Evolutionary conservation across 2,797 vertebrate species (phyloP), one percentile per base, ranked within the genome.

Genomic region (Muscicapa comitata): DNA sequence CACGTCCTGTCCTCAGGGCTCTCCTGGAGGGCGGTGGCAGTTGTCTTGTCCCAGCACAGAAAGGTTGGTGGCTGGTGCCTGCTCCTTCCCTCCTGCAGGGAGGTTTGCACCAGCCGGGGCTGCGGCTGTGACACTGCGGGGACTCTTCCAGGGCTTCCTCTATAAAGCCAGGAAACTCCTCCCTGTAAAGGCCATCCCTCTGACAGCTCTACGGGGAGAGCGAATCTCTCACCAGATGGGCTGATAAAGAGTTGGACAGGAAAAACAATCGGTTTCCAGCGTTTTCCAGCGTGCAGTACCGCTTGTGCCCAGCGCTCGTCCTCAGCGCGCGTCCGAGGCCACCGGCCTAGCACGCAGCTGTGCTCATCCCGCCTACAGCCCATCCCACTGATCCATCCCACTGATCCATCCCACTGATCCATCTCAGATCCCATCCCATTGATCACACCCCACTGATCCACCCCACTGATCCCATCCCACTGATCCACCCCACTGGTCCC

Each of bases 341-440:
- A 12, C 42, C 72, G 13, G 21, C 29, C 55, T 2, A 26, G 2
- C 12, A 1, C 0, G 0, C 18, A 10, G 53, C 50, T 7, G 37
- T 4, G 17, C 6, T 21, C 43, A 45, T 21, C 43, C 20, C 43
- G 43, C 43, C 43, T 45, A 21, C 43, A 25, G 23, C 47, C 24
- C 18, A 43, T 10, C 42, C 42, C 40, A 23, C 21, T 12, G 43
- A 45, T 45, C 43, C 38, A 38, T 6, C 38, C 38, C 38, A 14
- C 38, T 13, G 38, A 43, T 18, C 42, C 12, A 23, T 11, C 45
- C 6, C 45, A 45, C 45, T 13, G 45, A 45, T 45, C 45, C 21
- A 35, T 35, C 35, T 35, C 35, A 35, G 10, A 35, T 35, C 35
- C 35, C 35, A 45, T 23, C 43, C 42, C 18, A 19, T 9, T 4